A percentile compares a stretch with the other conserved stretches of the same genome.
phyloP scores from a whole-genome alignment of 2,113 vertebrate genomes.

The Pelecanoides urinatrix region DNA sequence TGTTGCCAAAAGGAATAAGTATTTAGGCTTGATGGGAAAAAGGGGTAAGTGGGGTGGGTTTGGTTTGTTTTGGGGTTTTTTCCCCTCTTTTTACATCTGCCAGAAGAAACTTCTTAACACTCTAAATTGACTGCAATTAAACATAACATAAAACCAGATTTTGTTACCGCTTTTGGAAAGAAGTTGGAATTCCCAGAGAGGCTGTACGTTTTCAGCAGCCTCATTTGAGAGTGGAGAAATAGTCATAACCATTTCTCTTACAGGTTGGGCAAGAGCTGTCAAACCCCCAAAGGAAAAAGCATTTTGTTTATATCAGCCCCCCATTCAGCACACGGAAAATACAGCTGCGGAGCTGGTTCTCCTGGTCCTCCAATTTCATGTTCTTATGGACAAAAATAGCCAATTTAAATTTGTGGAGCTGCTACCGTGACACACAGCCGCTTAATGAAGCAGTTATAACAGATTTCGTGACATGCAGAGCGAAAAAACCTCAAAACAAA shows the following conservation, averaged over 20 bases:
- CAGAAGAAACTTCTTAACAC: constrained; percentile 32
- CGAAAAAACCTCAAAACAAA: not conserved
- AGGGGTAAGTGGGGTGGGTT: not conserved
- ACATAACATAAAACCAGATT: constrained; percentile 40
- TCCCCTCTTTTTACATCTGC: not conserved
- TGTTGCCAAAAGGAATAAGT: not conserved
- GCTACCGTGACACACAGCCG: not conserved
- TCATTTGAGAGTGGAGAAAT: constrained; percentile 32
- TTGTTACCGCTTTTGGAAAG: constrained; percentile 58
- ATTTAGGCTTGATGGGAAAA: not conserved
- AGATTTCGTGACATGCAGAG: not conserved
- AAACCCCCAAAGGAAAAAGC: not conserved
- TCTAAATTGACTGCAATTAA: constrained; percentile 63
- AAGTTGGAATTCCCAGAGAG: constrained; percentile 75
- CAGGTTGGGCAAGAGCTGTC: constrained; percentile 53
- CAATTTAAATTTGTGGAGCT: not conserved
- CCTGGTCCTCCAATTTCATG: constrained; percentile 24
- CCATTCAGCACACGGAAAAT: constrained; percentile 8
- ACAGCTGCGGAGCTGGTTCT: not conserved
- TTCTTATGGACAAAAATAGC: not conserved
- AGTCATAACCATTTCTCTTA: constrained; percentile 71
- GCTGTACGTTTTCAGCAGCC: constrained; percentile 76
- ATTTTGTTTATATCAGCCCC: constrained; percentile 41
- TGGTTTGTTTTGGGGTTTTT: not conserved
- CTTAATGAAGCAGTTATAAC: not conserved